These are phyloP conservation scores for Suricata suricatta DNA, from an alignment of 2,113 vertebrate genomes.

Conservation along the genomic window DNA sequence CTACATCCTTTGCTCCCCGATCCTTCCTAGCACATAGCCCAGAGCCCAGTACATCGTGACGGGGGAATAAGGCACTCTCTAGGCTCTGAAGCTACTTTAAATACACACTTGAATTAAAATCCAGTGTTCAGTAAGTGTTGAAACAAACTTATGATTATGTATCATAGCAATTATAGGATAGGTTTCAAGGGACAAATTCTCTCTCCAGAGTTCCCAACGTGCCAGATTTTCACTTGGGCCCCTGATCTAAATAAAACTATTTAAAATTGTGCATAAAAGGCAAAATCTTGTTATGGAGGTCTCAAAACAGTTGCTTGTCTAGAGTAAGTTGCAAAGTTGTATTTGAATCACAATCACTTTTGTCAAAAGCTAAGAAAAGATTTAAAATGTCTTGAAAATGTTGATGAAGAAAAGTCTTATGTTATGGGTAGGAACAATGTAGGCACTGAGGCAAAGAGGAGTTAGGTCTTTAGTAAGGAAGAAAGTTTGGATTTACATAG, in stretches of 20 bases:
- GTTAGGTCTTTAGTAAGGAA: neutral
- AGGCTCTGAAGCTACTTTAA: neutral
- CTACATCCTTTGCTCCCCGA: neutral
- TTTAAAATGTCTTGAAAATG: neutral
- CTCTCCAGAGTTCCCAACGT: neutral
- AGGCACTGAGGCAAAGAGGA: neutral
- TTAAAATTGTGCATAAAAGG: neutral
- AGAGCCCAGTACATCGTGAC: neutral
- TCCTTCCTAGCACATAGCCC: neutral
- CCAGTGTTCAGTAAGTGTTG: neutral
- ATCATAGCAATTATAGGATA: neutral
- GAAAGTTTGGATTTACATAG: neutral
- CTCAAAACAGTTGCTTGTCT: neutral
- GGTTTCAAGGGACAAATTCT: neutral
- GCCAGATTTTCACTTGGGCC: neutral
- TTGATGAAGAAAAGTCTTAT: neutral
- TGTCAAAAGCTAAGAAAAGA: constrained; percentile 20
- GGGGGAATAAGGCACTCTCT: neutral
- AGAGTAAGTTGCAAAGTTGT: neutral
- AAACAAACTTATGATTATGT: neutral
- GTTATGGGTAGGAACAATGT: neutral
- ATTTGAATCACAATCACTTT: neutral
- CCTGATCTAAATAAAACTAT: neutral
- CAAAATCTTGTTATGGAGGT: neutral
- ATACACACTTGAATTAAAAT: neutral